Conservation (phyloP, 2,888 invertebrate species). For the Coleophora flavipennella region DNA sequence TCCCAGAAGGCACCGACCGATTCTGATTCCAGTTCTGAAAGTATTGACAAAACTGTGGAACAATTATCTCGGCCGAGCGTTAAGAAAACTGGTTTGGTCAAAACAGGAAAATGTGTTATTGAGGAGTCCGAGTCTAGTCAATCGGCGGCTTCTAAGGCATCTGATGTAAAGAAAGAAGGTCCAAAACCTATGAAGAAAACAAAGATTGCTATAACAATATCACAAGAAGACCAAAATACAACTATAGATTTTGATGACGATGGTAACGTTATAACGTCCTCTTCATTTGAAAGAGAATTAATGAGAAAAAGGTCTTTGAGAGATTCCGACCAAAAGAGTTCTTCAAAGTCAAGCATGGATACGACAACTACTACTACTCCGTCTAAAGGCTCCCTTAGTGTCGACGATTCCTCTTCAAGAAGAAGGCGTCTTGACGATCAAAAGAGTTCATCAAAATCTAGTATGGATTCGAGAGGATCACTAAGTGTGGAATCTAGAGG, state of each 20-base stretch:
- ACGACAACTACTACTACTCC: slow-evolving; percentile 63
- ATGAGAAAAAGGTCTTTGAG: slow-evolving; percentile 58
- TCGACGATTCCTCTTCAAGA: slow-evolving; percentile 64
- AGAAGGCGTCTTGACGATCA: slow-evolving; percentile 62
- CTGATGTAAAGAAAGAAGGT: slow-evolving; percentile 57
- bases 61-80: slow-evolving; percentile 57
- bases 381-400: slow-evolving; percentile 65
- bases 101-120: slow-evolving; percentile 58
- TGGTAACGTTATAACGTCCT: slow-evolving; percentile 55
- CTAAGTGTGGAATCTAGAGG: slow-evolving; percentile 80
- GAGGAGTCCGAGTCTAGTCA: slow-evolving; percentile 76
- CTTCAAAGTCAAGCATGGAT: slow-evolving; percentile 75
- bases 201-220: slow-evolving; percentile 68
- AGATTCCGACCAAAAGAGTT: slow-evolving; percentile 63
- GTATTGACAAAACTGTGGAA: slow-evolving; percentile 64
- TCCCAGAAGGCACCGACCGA: slow-evolving; percentile 71
- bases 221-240: slow-evolving; percentile 68
- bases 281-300: slow-evolving; percentile 55
- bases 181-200: slow-evolving; percentile 65
- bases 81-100: slow-evolving; percentile 56
- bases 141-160: slow-evolving; percentile 67
- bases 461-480: slow-evolving; percentile 76
- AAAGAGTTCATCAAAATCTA: slow-evolving; percentile 74
- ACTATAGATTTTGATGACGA: slow-evolving; percentile 68
- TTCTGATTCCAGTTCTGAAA: slow-evolving; percentile 73